phyloP scores from a whole-genome alignment of 2,888 invertebrate genomes.

The Lasiommata megera region DNA sequence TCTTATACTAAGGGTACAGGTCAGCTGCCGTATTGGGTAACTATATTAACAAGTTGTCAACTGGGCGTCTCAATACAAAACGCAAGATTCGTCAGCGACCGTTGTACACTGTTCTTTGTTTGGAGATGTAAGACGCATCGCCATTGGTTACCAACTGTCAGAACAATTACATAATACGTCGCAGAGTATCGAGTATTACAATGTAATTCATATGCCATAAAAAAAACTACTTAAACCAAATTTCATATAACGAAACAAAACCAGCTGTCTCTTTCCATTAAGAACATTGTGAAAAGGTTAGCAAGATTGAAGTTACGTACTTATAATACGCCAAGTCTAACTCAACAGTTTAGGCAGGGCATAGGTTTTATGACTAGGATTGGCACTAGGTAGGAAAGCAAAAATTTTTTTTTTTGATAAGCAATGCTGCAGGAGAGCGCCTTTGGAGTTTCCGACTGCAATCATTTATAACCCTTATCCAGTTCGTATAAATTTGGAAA shows the following conservation, averaged over 20 bases:
- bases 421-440: too few relatives aligned
- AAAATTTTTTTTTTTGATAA: too few relatives aligned
- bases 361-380: too few relatives aligned
- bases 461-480: too few relatives aligned
- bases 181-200: slow-evolving; percentile 14
- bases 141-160: background rate
- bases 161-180: background rate
- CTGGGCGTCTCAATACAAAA: background rate
- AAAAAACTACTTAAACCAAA: background rate
- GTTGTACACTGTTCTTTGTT: background rate
- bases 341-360: too few relatives aligned
- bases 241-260: background rate
- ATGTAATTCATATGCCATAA: background rate
- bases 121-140: background rate
- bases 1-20: slow-evolving; percentile 6
- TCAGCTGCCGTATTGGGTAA: background rate
- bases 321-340: too few relatives aligned
- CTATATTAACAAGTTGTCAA: background rate
- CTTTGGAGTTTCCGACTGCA: too few relatives aligned
- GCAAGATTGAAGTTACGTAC: too few relatives aligned
- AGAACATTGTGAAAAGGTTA: background rate
- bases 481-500: too few relatives aligned
- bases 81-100: background rate
- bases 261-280: background rate
- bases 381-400: too few relatives aligned